A percentile compares a stretch with the other conserved stretches of the same genome.
Evolutionary conservation across 1,140 invertebrate genomes (phyloP).

Genomic region (Drosophila grimshawi): DNA sequence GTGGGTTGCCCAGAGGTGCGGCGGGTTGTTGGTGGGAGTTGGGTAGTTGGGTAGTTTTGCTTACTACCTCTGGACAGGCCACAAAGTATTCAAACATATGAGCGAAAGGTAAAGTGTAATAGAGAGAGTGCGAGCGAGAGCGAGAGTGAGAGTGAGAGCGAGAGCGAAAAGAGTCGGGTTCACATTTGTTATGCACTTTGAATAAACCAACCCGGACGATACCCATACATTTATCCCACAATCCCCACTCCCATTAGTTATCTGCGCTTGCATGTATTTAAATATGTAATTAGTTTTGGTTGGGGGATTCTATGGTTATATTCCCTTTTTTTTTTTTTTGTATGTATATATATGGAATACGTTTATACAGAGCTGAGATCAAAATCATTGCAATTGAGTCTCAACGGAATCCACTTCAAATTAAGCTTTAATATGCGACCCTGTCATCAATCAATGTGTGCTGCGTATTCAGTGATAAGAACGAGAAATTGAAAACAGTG

Average conservation of each 20-base stretch:
- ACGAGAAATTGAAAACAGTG: background rate
- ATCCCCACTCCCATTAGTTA: background rate
- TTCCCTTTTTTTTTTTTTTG: background rate
- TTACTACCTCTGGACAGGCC: constrained; percentile 34
- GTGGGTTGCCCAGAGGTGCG: constrained; percentile 10
- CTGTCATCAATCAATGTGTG: constrained; percentile 35
- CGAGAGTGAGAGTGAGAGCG: constrained; percentile 6
- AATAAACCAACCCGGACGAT: constrained; percentile 12
- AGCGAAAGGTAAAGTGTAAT: background rate
- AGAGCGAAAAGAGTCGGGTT: constrained; percentile 6
- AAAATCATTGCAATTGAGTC: constrained; percentile 35
- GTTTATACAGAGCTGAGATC: constrained; percentile 6
- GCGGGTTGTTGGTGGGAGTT: background rate
- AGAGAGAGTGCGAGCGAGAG: constrained; percentile 1
- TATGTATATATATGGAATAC: constrained; percentile 1
- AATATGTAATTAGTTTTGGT: constrained; percentile 51
- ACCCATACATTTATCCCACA: background rate
- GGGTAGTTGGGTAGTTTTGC: constrained; percentile 11
- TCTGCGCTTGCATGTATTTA: constrained; percentile 48
- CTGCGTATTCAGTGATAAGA: background rate
- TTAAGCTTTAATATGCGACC: constrained; percentile 23
- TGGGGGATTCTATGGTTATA: constrained; percentile 30
- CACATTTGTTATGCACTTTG: constrained; percentile 55
- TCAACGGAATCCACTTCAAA: background rate
- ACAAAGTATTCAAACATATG: constrained; percentile 46